These are phyloP conservation scores for Laodelphax striatellus DNA, from an alignment of 1,140 invertebrate genomes.

Conservation along the genomic window DNA sequence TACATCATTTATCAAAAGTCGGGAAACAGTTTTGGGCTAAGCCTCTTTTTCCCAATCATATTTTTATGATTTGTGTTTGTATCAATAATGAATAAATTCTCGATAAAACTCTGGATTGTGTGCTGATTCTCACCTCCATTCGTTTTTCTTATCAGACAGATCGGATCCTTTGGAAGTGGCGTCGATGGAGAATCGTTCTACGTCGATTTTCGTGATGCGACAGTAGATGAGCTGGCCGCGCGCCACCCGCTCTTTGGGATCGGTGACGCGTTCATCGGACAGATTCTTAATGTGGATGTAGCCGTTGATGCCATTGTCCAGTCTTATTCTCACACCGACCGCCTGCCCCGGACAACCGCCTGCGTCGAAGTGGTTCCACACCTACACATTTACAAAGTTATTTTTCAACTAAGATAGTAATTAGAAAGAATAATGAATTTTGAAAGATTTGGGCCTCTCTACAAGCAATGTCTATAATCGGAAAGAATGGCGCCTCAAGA, in stretches of 20 bases:
- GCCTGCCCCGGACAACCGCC: slow-evolving; percentile 91
- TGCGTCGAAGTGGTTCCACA: slow-evolving; percentile 97
- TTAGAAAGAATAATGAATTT: too few relatives aligned
- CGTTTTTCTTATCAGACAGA: slow-evolving; percentile 77
- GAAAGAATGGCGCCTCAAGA: too few relatives aligned
- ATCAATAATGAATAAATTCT: too few relatives aligned
- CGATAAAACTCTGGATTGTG: too few relatives aligned
- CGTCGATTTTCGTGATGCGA: slow-evolving; percentile 91
- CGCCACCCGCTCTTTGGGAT: slow-evolving; percentile 84
- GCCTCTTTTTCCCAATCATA: too few relatives aligned
- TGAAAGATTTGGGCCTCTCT: too few relatives aligned
- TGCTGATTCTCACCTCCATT: slow-evolving; percentile 55
- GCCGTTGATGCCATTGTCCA: slow-evolving; percentile 91
- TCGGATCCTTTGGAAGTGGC: slow-evolving; percentile 91
- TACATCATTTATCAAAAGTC: too few relatives aligned
- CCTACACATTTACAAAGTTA: slow-evolving; percentile 29
- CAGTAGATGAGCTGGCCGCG: slow-evolving; percentile 82
- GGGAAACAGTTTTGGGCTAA: too few relatives aligned
- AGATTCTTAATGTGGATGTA: slow-evolving; percentile 94
- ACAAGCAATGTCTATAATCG: too few relatives aligned
- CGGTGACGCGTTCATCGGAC: slow-evolving; percentile 85
- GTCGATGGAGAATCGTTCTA: slow-evolving; percentile 87
- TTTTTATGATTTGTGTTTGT: too few relatives aligned
- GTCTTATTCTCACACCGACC: slow-evolving; percentile 73
- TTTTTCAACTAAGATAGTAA: not conserved